phyloP scores from a whole-genome alignment of 2,888 invertebrate genomes.

The Teinopalpus imperialis region DNA sequence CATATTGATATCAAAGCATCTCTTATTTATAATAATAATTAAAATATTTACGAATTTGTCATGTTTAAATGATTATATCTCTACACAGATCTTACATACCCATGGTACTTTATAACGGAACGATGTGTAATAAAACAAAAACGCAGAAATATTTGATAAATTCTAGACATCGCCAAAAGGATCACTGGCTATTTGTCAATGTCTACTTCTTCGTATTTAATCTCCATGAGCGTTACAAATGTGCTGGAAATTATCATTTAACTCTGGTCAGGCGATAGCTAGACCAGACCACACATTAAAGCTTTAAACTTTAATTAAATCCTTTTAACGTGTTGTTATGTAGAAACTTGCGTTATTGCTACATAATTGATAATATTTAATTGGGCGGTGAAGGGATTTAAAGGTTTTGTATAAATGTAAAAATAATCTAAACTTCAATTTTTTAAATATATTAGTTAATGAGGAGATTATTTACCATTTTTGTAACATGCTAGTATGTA shows the following conservation, averaged over 20 bases:
- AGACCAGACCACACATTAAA: slow-evolving; percentile 69
- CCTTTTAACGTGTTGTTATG: slow-evolving; percentile 45
- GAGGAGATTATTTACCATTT: too few species aligned
- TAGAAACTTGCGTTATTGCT: slow-evolving; percentile 3
- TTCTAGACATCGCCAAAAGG: slow-evolving; percentile 12
- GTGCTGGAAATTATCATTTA: slow-evolving; percentile 55
- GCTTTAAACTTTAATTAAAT: slow-evolving; percentile 63
- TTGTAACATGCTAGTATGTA: too few species aligned
- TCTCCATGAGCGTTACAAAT: slow-evolving; percentile 44
- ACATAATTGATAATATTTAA: neutral
- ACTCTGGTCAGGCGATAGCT: slow-evolving; percentile 60
- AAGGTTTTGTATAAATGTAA: neutral
- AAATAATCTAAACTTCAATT: too few species aligned
- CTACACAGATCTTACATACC: neutral
- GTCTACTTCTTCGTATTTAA: slow-evolving; percentile 14
- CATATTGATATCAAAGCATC: too few species aligned
- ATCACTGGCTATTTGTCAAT: slow-evolving; percentile 17
- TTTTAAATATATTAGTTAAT: too few species aligned
- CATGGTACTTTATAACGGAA: neutral
- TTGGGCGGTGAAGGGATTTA: neutral
- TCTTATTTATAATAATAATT: too few species aligned
- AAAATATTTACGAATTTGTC: too few species aligned
- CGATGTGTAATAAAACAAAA: neutral
- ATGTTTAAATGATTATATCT: too few species aligned
- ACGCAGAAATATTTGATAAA: slow-evolving; percentile 36